Percentiles rank a stretch among this genome's conserved stretches.
Conservation (phyloP, 2,797 vertebrate species). For the Salmo trutta region DNA sequence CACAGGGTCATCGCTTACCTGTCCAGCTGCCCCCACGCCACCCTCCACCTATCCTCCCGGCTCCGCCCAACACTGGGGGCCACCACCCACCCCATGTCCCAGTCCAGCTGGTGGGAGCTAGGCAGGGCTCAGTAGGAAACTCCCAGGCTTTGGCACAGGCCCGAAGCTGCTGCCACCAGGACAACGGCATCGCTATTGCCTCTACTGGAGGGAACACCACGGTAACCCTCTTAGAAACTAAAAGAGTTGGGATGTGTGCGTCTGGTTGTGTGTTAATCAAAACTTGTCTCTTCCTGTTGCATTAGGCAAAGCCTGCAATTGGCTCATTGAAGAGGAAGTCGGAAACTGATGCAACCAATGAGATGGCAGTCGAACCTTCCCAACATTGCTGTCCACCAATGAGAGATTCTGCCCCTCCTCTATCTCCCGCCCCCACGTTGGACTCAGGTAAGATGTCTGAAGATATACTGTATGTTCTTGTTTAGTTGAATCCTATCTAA, state of each 20-base stretch:
- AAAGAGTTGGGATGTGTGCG: background rate
- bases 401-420: slow-evolving; percentile 74
- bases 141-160: slow-evolving; percentile 87
- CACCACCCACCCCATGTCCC: slow-evolving; percentile 89
- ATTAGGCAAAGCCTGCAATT: slow-evolving; percentile 81
- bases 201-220: slow-evolving; percentile 48
- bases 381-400: slow-evolving; percentile 52
- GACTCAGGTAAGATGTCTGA: slow-evolving; percentile 60
- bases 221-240: slow-evolving; percentile 55
- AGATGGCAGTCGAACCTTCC: slow-evolving; percentile 61
- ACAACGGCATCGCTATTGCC: slow-evolving; percentile 50
- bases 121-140: slow-evolving; percentile 85
- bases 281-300: background rate
- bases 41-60: slow-evolving; percentile 79
- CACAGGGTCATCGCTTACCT: slow-evolving; percentile 75
- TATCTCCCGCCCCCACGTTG: slow-evolving; percentile 75
- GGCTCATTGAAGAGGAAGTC: slow-evolving; percentile 90
- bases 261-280: slow-evolving; percentile 20
- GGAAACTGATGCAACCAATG: slow-evolving; percentile 85
- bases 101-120: slow-evolving; percentile 92
- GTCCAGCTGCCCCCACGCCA: slow-evolving; percentile 76
- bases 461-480: background rate
- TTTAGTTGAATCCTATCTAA: background rate
- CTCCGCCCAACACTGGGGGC: slow-evolving; percentile 70
- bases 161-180: slow-evolving; percentile 65